Base-by-base conservation (phyloP, 1,140 invertebrate species). In the Tetragonula clypearis region DNA sequence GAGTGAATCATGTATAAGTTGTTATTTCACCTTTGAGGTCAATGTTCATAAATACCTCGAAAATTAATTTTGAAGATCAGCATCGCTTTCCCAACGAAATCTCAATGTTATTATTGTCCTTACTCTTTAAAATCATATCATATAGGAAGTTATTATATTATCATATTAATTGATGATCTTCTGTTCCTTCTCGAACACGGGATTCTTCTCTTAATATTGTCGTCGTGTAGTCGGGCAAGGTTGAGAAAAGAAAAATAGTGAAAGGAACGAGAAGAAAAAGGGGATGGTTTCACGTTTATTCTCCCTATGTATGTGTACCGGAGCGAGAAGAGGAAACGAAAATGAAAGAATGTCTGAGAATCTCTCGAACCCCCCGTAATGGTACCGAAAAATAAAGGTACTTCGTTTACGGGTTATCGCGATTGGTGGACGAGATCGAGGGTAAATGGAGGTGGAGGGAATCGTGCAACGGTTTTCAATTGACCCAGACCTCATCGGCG, bases 251-350 rank as follows among this genome's bases (percentile, higher is more conserved):
- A 66, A 53, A 35, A n/a, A n/a, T 30, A 79, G 82, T 41, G 35
- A 6, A 23, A 19, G 55, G 56, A 41, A 35, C 41, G 23, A 35
- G 9, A 5, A 60, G 35, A 17, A 68, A 26, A 21, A 41, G 68
- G 35, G 9, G n/a, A 30, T 26, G 65, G 26, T 79, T 26, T 79
- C 77, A 55, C n/a, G 65, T 68, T 68, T 65, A 17, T 79, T 41
- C 41, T 5, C 0, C 26, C 77, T 65, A 14, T 68, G 77, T 79
- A 55, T 6, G 41, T 49, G 41, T 62, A 55, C 23, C n/a, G 19
- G 12, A 21, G 77, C 49, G 77, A 55, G 77, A 79, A 79, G 62
- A 65, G 17, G 77, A 79, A 79, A 49, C 49, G n/a, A 35, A 35
- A 30, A 30, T 30, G 49, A 30, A 26, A 26, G 53, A 30, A n/a